Evolutionary conservation across 1,140 invertebrate genomes (phyloP).

Genomic region (Tetraneura akinire): DNA sequence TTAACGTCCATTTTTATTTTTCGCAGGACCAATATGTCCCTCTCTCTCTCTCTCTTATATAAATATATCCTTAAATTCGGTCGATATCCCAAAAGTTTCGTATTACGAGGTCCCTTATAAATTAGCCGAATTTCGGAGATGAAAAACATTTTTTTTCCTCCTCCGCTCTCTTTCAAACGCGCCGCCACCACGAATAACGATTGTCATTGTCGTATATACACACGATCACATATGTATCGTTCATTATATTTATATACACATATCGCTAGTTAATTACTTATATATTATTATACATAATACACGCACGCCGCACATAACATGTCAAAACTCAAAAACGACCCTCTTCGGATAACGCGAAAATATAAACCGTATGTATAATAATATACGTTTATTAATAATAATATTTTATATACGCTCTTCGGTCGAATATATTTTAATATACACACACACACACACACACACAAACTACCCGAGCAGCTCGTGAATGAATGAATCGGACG

Average conservation of each 20-base stretch:
- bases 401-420: background rate
- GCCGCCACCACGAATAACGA: background rate
- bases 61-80: too few relatives aligned
- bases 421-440: background rate
- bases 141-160: conserved; percentile 1
- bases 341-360: conserved; percentile 23
- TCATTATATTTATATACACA: too few relatives aligned
- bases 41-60: background rate
- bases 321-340: conserved; percentile 15
- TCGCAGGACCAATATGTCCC: background rate
- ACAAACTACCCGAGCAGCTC: background rate
- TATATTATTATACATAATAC: too few relatives aligned
- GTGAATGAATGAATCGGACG: background rate
- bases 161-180: background rate
- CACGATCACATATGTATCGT: background rate
- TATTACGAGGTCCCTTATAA: conserved; percentile 16
- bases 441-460: background rate
- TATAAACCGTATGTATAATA: background rate
- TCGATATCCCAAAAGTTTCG: conserved; percentile 20
- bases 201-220: background rate
- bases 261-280: conserved; percentile 10
- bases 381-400: too few relatives aligned
- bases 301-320: too few relatives aligned
- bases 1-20: background rate
- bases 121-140: conserved; percentile 14